These are phyloP conservation scores for Rhogogaster chlorosoma DNA, from an alignment of 2,888 invertebrate species.

Conservation along the genomic window DNA sequence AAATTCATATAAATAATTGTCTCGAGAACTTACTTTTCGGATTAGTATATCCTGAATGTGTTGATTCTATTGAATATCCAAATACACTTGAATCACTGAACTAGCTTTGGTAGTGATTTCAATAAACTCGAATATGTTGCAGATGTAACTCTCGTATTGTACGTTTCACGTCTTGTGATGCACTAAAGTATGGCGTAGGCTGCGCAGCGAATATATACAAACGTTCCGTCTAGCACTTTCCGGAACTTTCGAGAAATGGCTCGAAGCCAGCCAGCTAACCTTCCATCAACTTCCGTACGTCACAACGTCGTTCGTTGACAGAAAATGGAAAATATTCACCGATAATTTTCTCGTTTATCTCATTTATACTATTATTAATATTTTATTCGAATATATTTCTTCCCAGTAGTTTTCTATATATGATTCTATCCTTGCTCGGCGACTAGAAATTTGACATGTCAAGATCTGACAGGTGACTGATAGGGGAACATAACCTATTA, in stretches of 20 bases:
- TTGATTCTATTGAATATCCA: slow-evolving; percentile 5
- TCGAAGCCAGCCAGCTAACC: slow-evolving; percentile 63
- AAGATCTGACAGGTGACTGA: slow-evolving; percentile 39
- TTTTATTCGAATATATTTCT: slow-evolving; percentile 8
- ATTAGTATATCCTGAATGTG: slow-evolving; percentile 13
- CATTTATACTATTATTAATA: background rate
- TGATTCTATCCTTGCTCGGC: background rate
- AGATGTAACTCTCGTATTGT: slow-evolving; percentile 55
- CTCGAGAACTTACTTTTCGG: slow-evolving; percentile 22
- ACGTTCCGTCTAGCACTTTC: slow-evolving; percentile 81
- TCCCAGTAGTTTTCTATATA: background rate
- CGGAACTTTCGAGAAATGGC: slow-evolving; percentile 83
- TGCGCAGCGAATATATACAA: slow-evolving; percentile 81
- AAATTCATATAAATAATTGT: background rate
- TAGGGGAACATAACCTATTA: slow-evolving; percentile 32
- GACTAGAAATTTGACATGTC: slow-evolving; percentile 30
- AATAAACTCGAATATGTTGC: slow-evolving; percentile 21
- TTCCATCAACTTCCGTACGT: slow-evolving; percentile 62
- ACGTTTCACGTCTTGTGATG: slow-evolving; percentile 66
- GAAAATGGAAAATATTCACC: slow-evolving; percentile 1
- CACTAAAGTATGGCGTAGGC: slow-evolving; percentile 78
- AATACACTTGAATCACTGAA: slow-evolving; percentile 43
- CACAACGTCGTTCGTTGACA: slow-evolving; percentile 51
- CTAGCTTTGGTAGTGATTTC: slow-evolving; percentile 9
- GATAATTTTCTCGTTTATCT: background rate